Percentiles rank a stretch among this genome's conserved stretches.
Evolutionary conservation across 1,140 invertebrate species (phyloP).

Genomic region (Bactericera cockerelli): DNA sequence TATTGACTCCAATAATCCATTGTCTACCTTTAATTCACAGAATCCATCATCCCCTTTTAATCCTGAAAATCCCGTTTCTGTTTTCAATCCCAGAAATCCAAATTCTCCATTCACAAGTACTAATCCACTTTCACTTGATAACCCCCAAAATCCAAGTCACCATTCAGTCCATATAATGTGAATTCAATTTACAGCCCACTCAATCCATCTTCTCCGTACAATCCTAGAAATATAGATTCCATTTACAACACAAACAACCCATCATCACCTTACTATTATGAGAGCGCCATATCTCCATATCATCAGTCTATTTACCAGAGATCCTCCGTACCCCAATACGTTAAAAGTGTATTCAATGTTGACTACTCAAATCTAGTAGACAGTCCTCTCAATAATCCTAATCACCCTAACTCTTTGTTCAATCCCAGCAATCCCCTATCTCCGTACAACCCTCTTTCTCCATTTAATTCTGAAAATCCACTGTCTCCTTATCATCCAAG

Average conservation of each 20-base stretch:
- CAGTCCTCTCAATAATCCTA: no score
- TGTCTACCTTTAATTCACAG: not conserved
- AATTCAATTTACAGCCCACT: slow-evolving; percentile 2
- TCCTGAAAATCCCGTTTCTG: not conserved
- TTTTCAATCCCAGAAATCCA: not conserved
- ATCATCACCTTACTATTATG: not conserved
- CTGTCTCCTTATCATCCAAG: not conserved
- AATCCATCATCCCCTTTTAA: slow-evolving; percentile 1
- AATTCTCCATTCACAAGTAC: not conserved
- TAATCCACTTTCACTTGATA: not conserved
- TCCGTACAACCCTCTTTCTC: not conserved
- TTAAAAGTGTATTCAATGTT: no score
- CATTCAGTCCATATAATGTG: not conserved
- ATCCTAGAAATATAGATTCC: not conserved
- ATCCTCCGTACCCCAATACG: no score
- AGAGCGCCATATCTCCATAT: not conserved
- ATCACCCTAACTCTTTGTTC: not conserved
- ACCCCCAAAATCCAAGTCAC: not conserved
- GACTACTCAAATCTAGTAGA: no score
- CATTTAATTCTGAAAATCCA: not conserved
- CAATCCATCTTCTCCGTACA: not conserved
- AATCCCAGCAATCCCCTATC: not conserved
- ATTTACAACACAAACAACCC: not conserved
- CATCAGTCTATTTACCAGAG: no score
- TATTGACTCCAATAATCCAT: not conserved